Percentiles rank a stretch among this genome's conserved stretches.
phyloP scores from a whole-genome alignment of 2,113 vertebrate genomes.

The Hemicordylus capensis region DNA sequence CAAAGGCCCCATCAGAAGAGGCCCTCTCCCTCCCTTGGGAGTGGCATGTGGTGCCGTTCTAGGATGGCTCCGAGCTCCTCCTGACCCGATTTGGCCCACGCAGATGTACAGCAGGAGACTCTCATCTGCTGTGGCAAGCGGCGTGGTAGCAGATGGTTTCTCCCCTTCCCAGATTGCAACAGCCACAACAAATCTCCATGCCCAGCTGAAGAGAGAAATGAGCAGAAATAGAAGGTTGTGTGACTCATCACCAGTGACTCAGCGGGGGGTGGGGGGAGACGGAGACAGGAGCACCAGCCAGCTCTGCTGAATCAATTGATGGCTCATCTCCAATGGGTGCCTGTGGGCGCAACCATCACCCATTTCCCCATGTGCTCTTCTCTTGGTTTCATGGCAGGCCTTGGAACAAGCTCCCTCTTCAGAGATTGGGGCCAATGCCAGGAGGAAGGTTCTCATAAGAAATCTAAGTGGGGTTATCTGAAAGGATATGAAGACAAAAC shows the following conservation, averaged over 20 bases:
- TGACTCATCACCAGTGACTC: conserved; percentile 77
- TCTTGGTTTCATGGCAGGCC: conserved; percentile 34
- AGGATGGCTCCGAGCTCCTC: neutral
- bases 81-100: conserved; percentile 7
- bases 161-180: conserved; percentile 59
- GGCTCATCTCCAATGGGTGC: conserved; percentile 59
- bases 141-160: conserved; percentile 67
- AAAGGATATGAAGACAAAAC: too few species aligned
- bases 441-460: conserved; percentile 61
- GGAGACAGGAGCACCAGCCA: conserved; percentile 61
- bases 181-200: conserved; percentile 68
- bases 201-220: conserved; percentile 55
- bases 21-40: too few species aligned
- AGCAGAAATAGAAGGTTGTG: conserved; percentile 70
- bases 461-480: conserved; percentile 55
- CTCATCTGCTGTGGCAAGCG: conserved; percentile 40
- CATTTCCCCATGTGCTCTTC: conserved; percentile 39
- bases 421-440: conserved; percentile 38
- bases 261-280: conserved; percentile 48
- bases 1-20: neutral
- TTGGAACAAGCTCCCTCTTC: conserved; percentile 44
- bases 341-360: conserved; percentile 58
- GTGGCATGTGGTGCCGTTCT: neutral
- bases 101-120: conserved; percentile 49
- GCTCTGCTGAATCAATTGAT: conserved; percentile 64